Evolutionary conservation across 2,888 invertebrate species (phyloP).

Genomic region (Netelia fuscicornis): DNA sequence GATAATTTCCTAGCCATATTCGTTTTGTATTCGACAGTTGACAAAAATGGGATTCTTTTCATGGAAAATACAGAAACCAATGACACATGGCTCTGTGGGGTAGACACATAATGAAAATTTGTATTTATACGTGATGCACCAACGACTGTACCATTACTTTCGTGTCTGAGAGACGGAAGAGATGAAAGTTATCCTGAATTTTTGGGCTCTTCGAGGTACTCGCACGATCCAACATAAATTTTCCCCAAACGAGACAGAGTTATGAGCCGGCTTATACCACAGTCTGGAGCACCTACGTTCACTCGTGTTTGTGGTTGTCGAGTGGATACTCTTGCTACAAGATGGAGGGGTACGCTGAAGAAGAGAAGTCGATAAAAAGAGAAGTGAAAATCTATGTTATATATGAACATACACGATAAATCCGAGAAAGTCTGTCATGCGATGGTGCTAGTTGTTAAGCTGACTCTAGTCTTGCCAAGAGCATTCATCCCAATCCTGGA

Average conservation of each 20-base stretch:
- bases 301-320: conserved; percentile 35
- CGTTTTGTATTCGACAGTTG: too few relatives aligned
- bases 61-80: too few relatives aligned
- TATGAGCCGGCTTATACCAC: conserved; percentile 41
- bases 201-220: conserved; percentile 20
- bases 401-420: not conserved
- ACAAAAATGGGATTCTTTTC: too few relatives aligned
- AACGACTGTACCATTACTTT: conserved; percentile 7
- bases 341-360: conserved; percentile 16
- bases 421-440: not conserved
- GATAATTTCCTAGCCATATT: too few relatives aligned
- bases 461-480: not conserved
- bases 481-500: not conserved
- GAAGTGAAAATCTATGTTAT: not conserved
- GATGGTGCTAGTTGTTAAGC: not conserved
- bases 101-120: not conserved
- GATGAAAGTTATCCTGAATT: conserved; percentile 36
- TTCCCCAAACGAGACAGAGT: conserved; percentile 59
- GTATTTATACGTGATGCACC: not conserved
- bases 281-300: conserved; percentile 30
- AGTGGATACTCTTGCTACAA: conserved; percentile 4
- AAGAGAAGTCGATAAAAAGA: conserved; percentile 19
- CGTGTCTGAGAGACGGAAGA: not conserved
- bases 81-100: not conserved
- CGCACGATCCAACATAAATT: conserved; percentile 54